Percentiles rank a stretch among this genome's conserved stretches.
Conservation (phyloP, 2,113 vertebrate species). For the Myiagra hebetior region DNA sequence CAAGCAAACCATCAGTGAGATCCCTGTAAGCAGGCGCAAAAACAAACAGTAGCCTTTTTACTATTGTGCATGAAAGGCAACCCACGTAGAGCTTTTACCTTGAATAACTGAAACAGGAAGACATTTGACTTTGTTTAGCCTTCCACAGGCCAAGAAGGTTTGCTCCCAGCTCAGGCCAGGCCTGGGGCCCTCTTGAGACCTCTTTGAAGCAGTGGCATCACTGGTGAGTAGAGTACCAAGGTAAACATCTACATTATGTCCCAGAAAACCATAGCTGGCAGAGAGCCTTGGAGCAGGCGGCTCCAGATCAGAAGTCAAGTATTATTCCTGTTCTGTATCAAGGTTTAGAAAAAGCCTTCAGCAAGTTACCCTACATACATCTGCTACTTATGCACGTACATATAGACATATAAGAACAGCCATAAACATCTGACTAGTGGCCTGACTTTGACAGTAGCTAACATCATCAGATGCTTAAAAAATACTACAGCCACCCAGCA, state of each 20-base stretch:
- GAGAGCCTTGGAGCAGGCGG: background rate
- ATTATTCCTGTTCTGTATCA: accelerated
- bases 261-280: background rate
- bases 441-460: background rate
- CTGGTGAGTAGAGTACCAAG: background rate
- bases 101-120: conserved; percentile 5
- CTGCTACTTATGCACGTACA: accelerated
- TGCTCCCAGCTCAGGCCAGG: background rate
- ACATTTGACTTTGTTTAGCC: background rate
- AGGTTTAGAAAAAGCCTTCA: background rate
- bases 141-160: background rate
- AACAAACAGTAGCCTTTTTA: background rate
- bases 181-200: background rate
- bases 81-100: background rate
- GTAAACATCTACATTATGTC: background rate
- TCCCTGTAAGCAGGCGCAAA: background rate
- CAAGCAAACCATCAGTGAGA: background rate
- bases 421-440: background rate
- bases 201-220: background rate
- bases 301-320: background rate
- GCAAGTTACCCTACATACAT: background rate
- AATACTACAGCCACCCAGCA: background rate
- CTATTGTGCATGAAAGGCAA: background rate
- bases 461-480: background rate
- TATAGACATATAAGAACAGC: background rate